These are phyloP conservation scores for Holcopasites calliopsidis DNA, from an alignment of 1,140 invertebrate genomes.

Conservation along the genomic window DNA sequence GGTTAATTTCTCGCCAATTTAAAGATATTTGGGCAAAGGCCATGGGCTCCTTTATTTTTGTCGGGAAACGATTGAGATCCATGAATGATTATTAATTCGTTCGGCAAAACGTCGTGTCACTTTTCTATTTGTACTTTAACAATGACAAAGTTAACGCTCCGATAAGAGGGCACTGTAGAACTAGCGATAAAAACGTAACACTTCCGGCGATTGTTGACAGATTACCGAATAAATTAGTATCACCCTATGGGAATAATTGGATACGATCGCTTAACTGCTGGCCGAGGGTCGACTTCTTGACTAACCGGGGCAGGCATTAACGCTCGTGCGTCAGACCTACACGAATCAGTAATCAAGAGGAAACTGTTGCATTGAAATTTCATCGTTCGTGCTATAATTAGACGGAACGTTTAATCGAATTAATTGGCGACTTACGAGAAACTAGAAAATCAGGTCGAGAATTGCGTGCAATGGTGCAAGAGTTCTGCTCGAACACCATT, in stretches of 20 bases:
- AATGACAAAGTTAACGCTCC: no score
- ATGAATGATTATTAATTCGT: neutral
- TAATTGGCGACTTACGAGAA: no score
- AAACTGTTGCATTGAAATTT: neutral
- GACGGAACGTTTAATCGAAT: neutral
- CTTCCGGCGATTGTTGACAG: constrained; percentile 75
- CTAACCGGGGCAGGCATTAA: constrained; percentile 41
- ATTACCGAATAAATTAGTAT: constrained; percentile 74
- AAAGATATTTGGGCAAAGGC: neutral
- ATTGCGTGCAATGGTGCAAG: no score
- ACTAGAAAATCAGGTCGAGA: no score
- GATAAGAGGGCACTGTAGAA: no score
- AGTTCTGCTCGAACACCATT: neutral
- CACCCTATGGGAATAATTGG: constrained; percentile 70
- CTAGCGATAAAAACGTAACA: constrained; percentile 38
- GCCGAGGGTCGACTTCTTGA: constrained; percentile 69
- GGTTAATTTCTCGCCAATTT: neutral
- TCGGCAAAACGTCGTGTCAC: no score
- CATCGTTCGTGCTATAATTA: neutral
- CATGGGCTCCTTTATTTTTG: neutral
- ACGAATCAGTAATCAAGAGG: constrained; percentile 26
- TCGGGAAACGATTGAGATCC: neutral
- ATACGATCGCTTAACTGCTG: constrained; percentile 73
- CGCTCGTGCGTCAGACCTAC: constrained; percentile 26
- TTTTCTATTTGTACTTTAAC: no score